Evolutionary conservation across 2,888 invertebrate species (phyloP).

Genomic region (Blastobasis adustella): DNA sequence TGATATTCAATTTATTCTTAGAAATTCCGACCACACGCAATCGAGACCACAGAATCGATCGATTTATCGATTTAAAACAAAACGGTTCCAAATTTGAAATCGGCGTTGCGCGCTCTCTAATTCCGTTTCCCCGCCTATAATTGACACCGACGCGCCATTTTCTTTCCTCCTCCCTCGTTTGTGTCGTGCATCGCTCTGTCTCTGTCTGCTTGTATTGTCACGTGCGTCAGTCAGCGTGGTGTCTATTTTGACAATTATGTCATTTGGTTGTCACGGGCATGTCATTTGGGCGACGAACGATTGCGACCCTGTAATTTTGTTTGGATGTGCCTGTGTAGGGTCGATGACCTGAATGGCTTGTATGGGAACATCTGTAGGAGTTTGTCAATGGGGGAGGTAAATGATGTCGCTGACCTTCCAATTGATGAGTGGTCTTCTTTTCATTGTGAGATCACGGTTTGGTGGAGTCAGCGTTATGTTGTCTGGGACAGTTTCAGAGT

Average conservation of each 20-base stretch:
- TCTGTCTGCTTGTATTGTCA: slow-evolving; percentile 51
- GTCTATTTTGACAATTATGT: slow-evolving; percentile 75
- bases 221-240: slow-evolving; percentile 67
- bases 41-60: slow-evolving; percentile 60
- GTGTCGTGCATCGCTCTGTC: slow-evolving; percentile 25
- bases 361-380: slow-evolving; percentile 61
- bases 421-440: too few relatives aligned
- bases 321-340: slow-evolving; percentile 59
- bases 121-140: slow-evolving; percentile 73
- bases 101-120: slow-evolving; percentile 64
- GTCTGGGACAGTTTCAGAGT: too few relatives aligned
- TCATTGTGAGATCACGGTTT: too few relatives aligned
- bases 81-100: slow-evolving; percentile 71
- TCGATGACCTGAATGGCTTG: slow-evolving; percentile 55
- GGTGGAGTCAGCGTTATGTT: too few relatives aligned
- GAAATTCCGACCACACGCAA: slow-evolving; percentile 70
- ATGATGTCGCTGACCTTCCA: slow-evolving; percentile 19
- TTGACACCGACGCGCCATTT: slow-evolving; percentile 66
- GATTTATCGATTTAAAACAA: slow-evolving; percentile 72
- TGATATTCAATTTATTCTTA: slow-evolving; percentile 68
- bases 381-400: slow-evolving; percentile 15
- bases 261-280: slow-evolving; percentile 70
- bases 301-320: slow-evolving; percentile 67
- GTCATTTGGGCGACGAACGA: slow-evolving; percentile 71
- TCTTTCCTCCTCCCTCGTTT: slow-evolving; percentile 30